These are phyloP conservation scores for Cinclus mexicanus DNA, from an alignment of 2,113 vertebrate species.

Conservation along the genomic window DNA sequence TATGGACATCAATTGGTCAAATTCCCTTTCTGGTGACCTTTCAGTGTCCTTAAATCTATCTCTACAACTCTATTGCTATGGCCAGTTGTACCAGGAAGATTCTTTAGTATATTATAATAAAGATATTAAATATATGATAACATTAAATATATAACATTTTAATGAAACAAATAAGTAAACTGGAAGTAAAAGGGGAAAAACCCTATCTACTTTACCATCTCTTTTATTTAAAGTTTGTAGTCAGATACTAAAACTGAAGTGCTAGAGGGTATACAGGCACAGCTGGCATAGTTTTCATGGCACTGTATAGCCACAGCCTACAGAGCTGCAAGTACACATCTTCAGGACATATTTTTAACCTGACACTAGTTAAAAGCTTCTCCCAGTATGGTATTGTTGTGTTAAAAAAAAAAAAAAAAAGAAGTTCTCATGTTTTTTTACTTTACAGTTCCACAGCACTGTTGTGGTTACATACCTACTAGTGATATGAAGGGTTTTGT, in stretches of 20 bases:
- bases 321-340: background rate
- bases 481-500: background rate
- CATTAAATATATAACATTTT: background rate
- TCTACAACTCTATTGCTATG: background rate
- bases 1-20: background rate
- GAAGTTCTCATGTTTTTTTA: background rate
- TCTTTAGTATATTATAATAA: background rate
- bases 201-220: background rate
- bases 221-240: background rate
- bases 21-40: background rate
- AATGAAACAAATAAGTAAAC: constrained; percentile 6
- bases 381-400: background rate
- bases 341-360: background rate
- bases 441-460: background rate
- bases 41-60: background rate
- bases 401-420: background rate
- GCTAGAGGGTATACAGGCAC: background rate
- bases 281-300: rapidly evolving
- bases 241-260: background rate
- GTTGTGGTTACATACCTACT: background rate
- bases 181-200: background rate
- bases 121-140: background rate
- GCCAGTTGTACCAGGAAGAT: background rate
- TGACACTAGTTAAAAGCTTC: background rate
- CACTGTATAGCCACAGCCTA: background rate